These are phyloP conservation scores for Nemopilema nomurai DNA, from an alignment of 30 jellyfish, hydroid and myxozoan species.

Conservation along the genomic window DNA sequence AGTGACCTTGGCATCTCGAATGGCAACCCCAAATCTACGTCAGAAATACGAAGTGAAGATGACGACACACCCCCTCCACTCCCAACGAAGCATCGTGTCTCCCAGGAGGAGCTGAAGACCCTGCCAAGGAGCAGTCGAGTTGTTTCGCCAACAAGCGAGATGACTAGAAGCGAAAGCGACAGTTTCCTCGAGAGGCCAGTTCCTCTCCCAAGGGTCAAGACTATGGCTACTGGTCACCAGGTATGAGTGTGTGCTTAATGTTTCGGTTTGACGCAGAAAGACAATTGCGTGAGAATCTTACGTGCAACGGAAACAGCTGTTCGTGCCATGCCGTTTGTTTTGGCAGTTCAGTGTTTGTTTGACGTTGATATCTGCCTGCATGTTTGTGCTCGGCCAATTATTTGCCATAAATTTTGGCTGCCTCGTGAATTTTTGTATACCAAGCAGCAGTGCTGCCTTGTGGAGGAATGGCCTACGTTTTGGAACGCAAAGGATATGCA, in stretches of 20 bases:
- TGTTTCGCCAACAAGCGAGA: neutral
- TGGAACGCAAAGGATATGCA: no score
- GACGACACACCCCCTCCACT: conserved; percentile 79
- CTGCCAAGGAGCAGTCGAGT: conserved; percentile 51
- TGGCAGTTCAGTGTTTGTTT: no score
- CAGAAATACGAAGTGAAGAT: conserved; percentile 33
- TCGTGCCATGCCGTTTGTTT: no score
- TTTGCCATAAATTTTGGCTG: no score
- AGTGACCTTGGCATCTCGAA: conserved; percentile 35
- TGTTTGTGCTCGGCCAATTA: no score
- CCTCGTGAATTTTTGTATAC: no score
- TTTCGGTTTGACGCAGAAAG: no score
- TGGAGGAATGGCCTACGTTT: no score
- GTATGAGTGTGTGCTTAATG: neutral
- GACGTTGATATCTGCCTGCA: no score
- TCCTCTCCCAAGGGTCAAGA: conserved; percentile 53
- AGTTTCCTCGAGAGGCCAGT: conserved; percentile 32
- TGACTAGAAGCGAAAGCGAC: neutral
- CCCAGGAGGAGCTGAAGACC: conserved; percentile 15
- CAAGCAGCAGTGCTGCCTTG: no score
- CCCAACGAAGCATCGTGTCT: conserved; percentile 59
- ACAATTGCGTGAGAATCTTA: no score
- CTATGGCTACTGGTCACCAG: conserved; percentile 48
- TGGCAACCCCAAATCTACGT: conserved; percentile 53
- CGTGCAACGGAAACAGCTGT: no score